phyloP scores from a whole-genome alignment of 2,888 invertebrate genomes.

The Diarsia mendica region DNA sequence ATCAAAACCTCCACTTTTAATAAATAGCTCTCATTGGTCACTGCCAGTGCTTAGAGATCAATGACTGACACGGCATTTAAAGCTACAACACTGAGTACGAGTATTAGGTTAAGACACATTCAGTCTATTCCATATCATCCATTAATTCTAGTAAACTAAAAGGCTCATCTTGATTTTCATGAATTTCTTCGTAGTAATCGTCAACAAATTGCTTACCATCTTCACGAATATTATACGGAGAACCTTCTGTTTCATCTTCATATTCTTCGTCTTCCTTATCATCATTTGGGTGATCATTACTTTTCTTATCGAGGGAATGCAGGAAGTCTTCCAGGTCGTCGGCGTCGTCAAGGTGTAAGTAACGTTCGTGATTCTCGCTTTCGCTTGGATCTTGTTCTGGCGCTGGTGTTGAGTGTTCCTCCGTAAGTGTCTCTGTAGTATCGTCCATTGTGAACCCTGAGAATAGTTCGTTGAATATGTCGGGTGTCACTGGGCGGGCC shows the following conservation, averaged over 20 bases:
- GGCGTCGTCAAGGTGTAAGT: constrained; percentile 77
- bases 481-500: constrained; percentile 69
- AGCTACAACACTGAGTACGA: constrained; percentile 73
- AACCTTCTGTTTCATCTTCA: constrained; percentile 53
- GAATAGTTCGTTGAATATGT: constrained; percentile 81
- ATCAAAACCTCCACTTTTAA: constrained; percentile 55
- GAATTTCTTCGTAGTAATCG: constrained; percentile 71
- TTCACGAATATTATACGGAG: constrained; percentile 61
- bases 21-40: constrained; percentile 59
- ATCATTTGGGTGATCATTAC: constrained; percentile 63
- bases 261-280: constrained; percentile 70
- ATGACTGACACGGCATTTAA: constrained; percentile 64
- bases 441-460: constrained; percentile 78
- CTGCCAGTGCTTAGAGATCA: constrained; percentile 69
- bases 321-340: constrained; percentile 83
- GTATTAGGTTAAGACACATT: constrained; percentile 67
- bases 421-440: constrained; percentile 63
- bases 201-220: constrained; percentile 64
- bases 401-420: constrained; percentile 50
- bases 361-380: constrained; percentile 76
- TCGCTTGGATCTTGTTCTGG: constrained; percentile 72
- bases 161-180: constrained; percentile 75
- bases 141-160: constrained; percentile 85
- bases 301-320: constrained; percentile 74
- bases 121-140: constrained; percentile 87